phyloP scores from a whole-genome alignment of 2,888 invertebrate genomes.

The Nematopogon swammerdamellus region DNA sequence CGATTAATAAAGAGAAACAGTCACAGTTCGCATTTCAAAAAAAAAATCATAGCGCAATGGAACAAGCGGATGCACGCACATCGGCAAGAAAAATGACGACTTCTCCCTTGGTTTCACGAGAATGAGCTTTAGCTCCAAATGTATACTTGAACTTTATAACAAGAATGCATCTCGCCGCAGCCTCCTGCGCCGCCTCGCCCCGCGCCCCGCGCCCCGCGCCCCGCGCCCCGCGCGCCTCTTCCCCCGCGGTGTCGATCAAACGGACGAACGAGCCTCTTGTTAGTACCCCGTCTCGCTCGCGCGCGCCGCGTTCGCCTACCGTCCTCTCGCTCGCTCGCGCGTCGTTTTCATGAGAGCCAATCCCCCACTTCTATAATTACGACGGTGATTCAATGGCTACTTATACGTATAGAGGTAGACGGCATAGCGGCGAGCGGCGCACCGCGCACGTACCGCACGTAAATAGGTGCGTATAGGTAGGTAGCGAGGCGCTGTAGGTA shows the following conservation, averaged over 20 bases:
- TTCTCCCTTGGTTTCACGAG: background rate
- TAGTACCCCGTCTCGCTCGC: constrained; percentile 38
- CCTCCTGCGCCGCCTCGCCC: constrained; percentile 35
- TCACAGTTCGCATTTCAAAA: too few species aligned
- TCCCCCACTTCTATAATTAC: constrained; percentile 59
- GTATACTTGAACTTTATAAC: constrained; percentile 54
- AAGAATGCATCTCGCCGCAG: constrained; percentile 49
- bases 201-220: constrained; percentile 25
- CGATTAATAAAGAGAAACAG: too few species aligned
- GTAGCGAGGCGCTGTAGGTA: too few species aligned
- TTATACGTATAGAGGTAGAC: constrained; percentile 38
- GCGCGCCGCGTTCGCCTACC: constrained; percentile 20
- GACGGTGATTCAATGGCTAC: constrained; percentile 57
- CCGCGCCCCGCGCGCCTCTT: constrained; percentile 29
- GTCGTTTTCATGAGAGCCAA: constrained; percentile 47
- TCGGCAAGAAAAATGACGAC: too few species aligned
- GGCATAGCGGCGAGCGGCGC: constrained; percentile 43
- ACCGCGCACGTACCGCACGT: constrained; percentile 41
- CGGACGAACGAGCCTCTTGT: constrained; percentile 55
- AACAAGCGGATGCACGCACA: too few species aligned
- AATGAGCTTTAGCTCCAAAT: constrained; percentile 25
- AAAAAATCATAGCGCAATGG: too few species aligned
- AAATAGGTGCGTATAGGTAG: constrained; percentile 7
- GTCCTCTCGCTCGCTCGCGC: constrained; percentile 28
- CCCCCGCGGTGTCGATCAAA: constrained; percentile 54